Evolutionary conservation across 2,888 invertebrate species (phyloP), one percentile per base, ranked within the genome.

Genomic region (Opisthograptis luteolata): DNA sequence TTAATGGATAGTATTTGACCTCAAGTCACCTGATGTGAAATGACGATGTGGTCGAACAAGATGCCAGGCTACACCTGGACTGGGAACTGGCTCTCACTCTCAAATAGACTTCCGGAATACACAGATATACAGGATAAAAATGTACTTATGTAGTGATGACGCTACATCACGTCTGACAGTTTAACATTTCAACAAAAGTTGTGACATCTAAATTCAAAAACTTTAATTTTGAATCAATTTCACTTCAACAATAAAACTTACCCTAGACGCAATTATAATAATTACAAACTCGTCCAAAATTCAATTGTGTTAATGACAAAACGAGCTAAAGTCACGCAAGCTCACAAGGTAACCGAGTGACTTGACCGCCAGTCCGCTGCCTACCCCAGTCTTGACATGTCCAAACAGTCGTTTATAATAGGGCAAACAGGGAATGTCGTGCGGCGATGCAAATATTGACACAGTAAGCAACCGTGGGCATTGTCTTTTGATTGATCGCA

Each of bases 401-500:
- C 56, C 81, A 88, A 88, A 88, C 84, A 88, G 48, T 71, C 55
- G 76, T 87, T 86, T 87, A 87, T 86, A 87, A 86, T 81, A 81
- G 75, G 73, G 80, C 72, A 87, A 87, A 89, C 81, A 87, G 17
- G n/a, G 25, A 40, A 79, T 81, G 80, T 79, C 81, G 84, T 85
- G 87, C 76, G 79, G 68, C 73, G 65, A 73, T 65, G 81, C 77
- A 79, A 90, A 90, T 87, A 89, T 90, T 90, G 80, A 81, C 81
- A 60, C 62, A 59, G 55, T 66, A 72, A 72, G 70, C 79, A 78
- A 80, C 78, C 80, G 80, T 79, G 76, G 36, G 13, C 45, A 44
- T 73, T 71, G 75, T 78, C 81, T 83, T 85, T 84, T 88, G 89
- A 89, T 89, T 89, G 89, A 89, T 88, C 79, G 83, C 75, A 70